Base-by-base conservation (phyloP, 2,797 vertebrate genomes). In the Amniataba percoides region DNA sequence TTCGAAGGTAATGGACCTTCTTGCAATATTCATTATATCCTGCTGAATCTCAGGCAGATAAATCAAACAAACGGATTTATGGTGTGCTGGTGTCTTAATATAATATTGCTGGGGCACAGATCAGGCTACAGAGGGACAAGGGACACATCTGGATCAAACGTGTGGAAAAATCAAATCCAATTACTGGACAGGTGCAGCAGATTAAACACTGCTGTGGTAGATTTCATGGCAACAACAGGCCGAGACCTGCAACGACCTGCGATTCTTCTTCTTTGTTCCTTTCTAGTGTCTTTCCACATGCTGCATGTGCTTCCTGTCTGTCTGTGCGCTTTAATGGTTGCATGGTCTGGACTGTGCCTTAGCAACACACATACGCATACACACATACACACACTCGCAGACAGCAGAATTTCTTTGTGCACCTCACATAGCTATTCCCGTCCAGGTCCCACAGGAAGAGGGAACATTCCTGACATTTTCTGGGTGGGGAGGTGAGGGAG, bases 381-480 rank as follows among this genome's bases (percentile, higher is more conserved):
- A 77, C 14, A 62, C 58, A 45, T 45, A 52, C 62, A 39, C 59
- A 61, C 62, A 61, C 68, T 40, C 27, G 25, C 61, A 74, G 21
- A 51, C 72, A 68, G 56, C 53, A 45, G 77, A 82, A 67, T 52
- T 31, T 66, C 70, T 34, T 53, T 53, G 53, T 70, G 76, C 81
- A 83, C 87, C 84, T 86, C 77, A 78, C 79, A 78, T 55, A 58
- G 81, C 82, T 88, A 92, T 84, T 92, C 88, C 89, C 87, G 89
- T 78, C 74, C 78, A 87, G 81, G 92, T 93, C 94, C 94, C 94
- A 95, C 95, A 95, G 95, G 94, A 96, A 96, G 92, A 89, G 77
- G 83, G 81, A 90, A 93, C 94, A 96, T 96, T 96, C 95, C 93
- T 88, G 74, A 87, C 89, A 95, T 96, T 91, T 95, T 94, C 80